Evolutionary conservation across 2,888 invertebrate genomes (phyloP).

Genomic region (Nomada ruficornis): DNA sequence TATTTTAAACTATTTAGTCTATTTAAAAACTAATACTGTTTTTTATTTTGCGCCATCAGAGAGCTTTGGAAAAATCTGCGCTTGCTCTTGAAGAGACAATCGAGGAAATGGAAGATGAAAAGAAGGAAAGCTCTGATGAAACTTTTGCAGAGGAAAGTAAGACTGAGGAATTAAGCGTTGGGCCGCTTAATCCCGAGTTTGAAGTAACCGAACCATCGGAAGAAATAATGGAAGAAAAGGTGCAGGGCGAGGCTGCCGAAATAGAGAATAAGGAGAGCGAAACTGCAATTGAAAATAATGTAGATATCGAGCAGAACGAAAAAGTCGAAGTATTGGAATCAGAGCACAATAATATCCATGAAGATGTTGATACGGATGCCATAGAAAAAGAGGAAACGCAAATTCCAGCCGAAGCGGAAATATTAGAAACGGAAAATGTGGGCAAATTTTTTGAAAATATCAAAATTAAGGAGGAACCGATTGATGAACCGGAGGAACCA

Average conservation of each 20-base stretch:
- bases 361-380: slow-evolving; percentile 84
- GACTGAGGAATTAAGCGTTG: slow-evolving; percentile 71
- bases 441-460: slow-evolving; percentile 85
- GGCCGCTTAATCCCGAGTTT: slow-evolving; percentile 70
- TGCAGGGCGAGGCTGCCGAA: slow-evolving; percentile 84
- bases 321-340: slow-evolving; percentile 66
- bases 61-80: slow-evolving; percentile 79
- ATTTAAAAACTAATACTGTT: slow-evolving; percentile 27
- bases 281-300: slow-evolving; percentile 77
- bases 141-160: slow-evolving; percentile 55
- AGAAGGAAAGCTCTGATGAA: slow-evolving; percentile 73
- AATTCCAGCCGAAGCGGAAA: slow-evolving; percentile 57
- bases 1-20: neutral
- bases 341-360: slow-evolving; percentile 76
- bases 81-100: slow-evolving; percentile 74
- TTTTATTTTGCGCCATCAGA: slow-evolving; percentile 68
- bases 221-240: slow-evolving; percentile 82
- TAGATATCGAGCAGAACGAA: slow-evolving; percentile 73
- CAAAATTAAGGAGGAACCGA: slow-evolving; percentile 90
- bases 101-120: slow-evolving; percentile 76
- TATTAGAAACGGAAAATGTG: slow-evolving; percentile 85
- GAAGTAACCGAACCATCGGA: slow-evolving; percentile 85
- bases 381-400: slow-evolving; percentile 83
- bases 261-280: slow-evolving; percentile 79
- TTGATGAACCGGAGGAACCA: slow-evolving; percentile 83